Base-by-base conservation (phyloP, 2,888 invertebrate species). In the Yponomeuta sedellus region DNA sequence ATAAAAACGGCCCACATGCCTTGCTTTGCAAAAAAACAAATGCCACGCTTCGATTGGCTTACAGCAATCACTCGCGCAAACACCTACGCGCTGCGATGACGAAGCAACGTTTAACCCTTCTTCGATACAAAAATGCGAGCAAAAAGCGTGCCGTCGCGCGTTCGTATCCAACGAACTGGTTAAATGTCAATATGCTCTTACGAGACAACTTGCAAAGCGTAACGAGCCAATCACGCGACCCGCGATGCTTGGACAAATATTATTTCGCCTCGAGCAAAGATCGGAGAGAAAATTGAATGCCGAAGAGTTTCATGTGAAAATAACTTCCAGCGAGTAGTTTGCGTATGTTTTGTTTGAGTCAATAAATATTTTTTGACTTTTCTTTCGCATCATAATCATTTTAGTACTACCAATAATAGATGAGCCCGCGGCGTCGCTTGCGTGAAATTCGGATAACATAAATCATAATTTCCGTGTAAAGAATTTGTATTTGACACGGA, bases 181-280 rank as follows among this genome's bases (percentile, higher is more conserved):
- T 12, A 44, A 40, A 25, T 64, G 63, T 64, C 52, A 64, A 40
- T 40, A 64, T 44, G 63, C 63, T 39, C 25, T 10, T 25, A 12
- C 63, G 40, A 62, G 44, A 56, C 25, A 34, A 28, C 56, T 19
- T 25, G 64, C 28, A 64, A 28, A 40, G 39, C 19, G 64, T 85
- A 85, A 86, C 86, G 85, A 85, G 82, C 76, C 72, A 77, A 77
- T 81, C 81, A 77, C 77, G 75, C 72, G 71, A 67, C 70, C 39
- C 16, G 74, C 72, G 74, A 76, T 74, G 76, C 76, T 76, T 72
- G 71, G 80, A 34, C 78, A 85, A 86, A 86, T 84, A 83, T 85
- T 85, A 81, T 83, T 78, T 76, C 76, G 73, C 68, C 68, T 70
- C 68, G 61, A 69, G 68, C n/a, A 64, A 52, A 52, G 44, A 52